Conservation (phyloP, 30 jellyfish, hydroid and myxozoan genomes). For the Haliclystus octoradiatus region DNA sequence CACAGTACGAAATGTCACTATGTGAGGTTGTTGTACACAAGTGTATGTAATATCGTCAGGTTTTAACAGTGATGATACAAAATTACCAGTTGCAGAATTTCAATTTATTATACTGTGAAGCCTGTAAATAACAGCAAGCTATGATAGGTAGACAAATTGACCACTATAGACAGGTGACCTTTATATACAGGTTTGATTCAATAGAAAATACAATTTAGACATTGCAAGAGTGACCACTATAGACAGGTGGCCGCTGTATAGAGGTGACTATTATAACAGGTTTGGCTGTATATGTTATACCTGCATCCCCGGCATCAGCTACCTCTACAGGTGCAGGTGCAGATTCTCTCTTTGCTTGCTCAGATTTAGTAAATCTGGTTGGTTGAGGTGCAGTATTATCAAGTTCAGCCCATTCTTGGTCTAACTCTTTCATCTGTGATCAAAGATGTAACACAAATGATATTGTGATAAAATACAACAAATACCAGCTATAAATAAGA, state of each 20-base stretch:
- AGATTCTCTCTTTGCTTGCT: slow-evolving; percentile 77
- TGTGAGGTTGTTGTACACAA: too few species aligned
- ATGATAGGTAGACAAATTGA: too few species aligned
- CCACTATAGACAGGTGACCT: background rate
- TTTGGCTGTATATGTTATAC: background rate
- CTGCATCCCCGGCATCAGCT: slow-evolving; percentile 25
- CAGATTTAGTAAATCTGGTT: slow-evolving; percentile 77
- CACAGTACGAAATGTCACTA: too few species aligned
- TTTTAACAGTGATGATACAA: too few species aligned
- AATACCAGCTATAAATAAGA: too few species aligned
- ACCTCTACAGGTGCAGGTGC: slow-evolving; percentile 86
- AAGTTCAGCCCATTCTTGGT: slow-evolving; percentile 79
- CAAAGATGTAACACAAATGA: background rate
- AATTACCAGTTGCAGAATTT: too few species aligned
- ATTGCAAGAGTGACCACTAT: background rate
- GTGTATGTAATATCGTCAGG: too few species aligned
- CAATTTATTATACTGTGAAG: too few species aligned
- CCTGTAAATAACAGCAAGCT: too few species aligned
- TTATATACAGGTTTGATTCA: background rate
- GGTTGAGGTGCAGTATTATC: slow-evolving; percentile 80
- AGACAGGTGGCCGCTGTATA: background rate
- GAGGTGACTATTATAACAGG: background rate
- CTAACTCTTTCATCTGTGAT: slow-evolving; percentile 93
- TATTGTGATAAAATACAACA: too few species aligned
- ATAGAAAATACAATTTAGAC: background rate